phyloP scores from a whole-genome alignment of 92 coral and sea anemone genomes.

The Palythoa heliodiscus region DNA sequence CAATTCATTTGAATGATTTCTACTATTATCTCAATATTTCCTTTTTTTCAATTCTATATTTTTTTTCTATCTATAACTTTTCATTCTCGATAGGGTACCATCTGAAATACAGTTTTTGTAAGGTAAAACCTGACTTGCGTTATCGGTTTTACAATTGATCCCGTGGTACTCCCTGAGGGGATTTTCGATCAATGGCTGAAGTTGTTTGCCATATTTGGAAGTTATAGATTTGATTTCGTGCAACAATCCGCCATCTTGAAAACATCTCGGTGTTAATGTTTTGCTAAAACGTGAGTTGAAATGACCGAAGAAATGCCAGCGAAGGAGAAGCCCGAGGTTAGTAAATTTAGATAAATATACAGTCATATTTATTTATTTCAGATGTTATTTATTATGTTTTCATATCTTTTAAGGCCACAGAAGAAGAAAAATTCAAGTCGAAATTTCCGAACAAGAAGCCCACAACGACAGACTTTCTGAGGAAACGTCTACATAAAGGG shows the following conservation, averaged over 20 bases:
- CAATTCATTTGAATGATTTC: neutral
- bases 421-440: conserved; percentile 87
- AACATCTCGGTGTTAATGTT: neutral
- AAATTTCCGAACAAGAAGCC: conserved; percentile 92
- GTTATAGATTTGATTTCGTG: neutral
- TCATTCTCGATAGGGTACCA: neutral
- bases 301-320: conserved; percentile 40
- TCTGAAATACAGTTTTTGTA: neutral
- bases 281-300: neutral
- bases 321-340: conserved; percentile 25
- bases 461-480: conserved; percentile 81
- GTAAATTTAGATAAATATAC: neutral
- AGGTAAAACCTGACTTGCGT: neutral
- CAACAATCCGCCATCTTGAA: conserved; percentile 25
- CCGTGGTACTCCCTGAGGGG: conserved; percentile 8
- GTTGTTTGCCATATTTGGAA: conserved; percentile 13
- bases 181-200: neutral
- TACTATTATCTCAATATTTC: neutral
- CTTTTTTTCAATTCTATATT: neutral
- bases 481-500: conserved; percentile 92
- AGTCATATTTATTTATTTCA: too few relatives aligned
- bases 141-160: neutral
- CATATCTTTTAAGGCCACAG: conserved; percentile 65
- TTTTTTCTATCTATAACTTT: neutral
- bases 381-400: neutral